Evolutionary conservation across 2,113 vertebrate species (phyloP), one percentile per base, ranked within the genome.

Genomic region (Brachionichthys hirsutus): DNA sequence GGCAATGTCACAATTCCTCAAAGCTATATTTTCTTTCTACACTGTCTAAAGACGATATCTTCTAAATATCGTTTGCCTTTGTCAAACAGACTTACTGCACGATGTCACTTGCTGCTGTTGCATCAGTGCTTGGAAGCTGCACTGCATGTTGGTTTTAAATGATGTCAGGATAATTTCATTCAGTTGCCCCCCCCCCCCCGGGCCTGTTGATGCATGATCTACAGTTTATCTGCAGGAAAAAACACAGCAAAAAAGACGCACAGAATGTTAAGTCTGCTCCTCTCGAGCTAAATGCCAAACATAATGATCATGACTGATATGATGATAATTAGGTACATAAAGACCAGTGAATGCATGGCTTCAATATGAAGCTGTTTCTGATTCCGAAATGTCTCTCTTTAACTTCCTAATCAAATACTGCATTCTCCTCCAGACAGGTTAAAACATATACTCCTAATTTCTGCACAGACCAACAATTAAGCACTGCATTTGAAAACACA

Each of bases 201-300:
- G 83, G 73, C 85, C 55, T 88, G 87, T 88, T 80, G 78, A 87
- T 78, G 82, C 85, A 85, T 9, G 81, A 88, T 78, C 65, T 52
- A 59, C 70, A 65, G 53, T 72, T 85, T 75, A 82, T 80, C 66
- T 65, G 54, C 53, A 67, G 66, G 63, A 78, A 66, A 64, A 51
- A 46, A 45, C 50, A 59, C 54, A 38, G 2, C 58, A 45, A 53
- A 30, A 4, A 63, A 72, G 45, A 67, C 51, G 50, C 17, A 22
- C 46, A 51, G 69, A 62, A 52, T 52, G 40, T 65, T 35, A 52
- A 54, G 67, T 66, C 41, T 19, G 24, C 35, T 12, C 18, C 41
- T 65, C 54, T 58, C 50, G 30, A 43, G 17, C 41, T 44, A 3
- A 56, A 58, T 17, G 46, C 30, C 19, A 14, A 41, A 24, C 19